phyloP scores from a whole-genome alignment of 2,797 vertebrate genomes.

The Urophycis tenuis region DNA sequence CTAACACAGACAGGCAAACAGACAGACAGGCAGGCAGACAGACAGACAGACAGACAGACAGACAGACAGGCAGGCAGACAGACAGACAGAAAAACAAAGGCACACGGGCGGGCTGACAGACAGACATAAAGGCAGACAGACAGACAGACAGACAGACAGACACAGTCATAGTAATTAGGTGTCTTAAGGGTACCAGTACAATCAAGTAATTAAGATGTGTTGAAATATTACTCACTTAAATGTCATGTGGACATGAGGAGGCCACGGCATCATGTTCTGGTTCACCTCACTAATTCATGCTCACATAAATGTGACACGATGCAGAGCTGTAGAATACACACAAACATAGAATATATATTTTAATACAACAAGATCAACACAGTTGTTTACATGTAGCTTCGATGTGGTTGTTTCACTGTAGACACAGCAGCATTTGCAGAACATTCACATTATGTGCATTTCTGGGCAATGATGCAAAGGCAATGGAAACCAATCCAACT shows the following conservation, averaged over 20 bases:
- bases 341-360: neutral
- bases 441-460: neutral
- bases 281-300: neutral
- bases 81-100: slow-evolving; percentile 8
- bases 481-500: neutral
- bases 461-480: neutral
- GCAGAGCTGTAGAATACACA: neutral
- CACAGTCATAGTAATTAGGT: neutral
- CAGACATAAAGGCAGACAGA: neutral
- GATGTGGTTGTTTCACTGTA: neutral
- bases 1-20: neutral
- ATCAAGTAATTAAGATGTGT: slow-evolving; percentile 6
- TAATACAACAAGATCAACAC: neutral
- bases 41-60: neutral
- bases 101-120: neutral
- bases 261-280: neutral
- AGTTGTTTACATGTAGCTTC: neutral
- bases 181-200: neutral
- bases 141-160: neutral
- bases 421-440: neutral
- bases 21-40: neutral
- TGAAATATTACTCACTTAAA: neutral
- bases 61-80: slow-evolving; percentile 19
- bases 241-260: neutral
- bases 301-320: too few species aligned